A percentile compares a stretch with the other conserved stretches of the same genome.
Evolutionary conservation across 2,797 vertebrate species (phyloP).

Genomic region (Diglossa cyanea): DNA sequence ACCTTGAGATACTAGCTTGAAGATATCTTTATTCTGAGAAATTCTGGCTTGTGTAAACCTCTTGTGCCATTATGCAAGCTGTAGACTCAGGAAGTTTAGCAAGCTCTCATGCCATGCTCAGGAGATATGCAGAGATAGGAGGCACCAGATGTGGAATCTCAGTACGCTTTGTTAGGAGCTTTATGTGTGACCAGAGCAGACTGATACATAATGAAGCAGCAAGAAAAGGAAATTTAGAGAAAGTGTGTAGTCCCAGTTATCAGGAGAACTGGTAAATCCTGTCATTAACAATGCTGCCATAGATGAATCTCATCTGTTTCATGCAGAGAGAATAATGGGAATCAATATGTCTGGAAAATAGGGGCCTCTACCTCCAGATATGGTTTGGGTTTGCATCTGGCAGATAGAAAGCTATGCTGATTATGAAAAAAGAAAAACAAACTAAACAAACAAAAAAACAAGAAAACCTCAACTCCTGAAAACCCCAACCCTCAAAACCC

Average conservation of each 20-base stretch:
- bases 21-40: neutral
- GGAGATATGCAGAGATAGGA: neutral
- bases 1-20: neutral
- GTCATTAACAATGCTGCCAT: neutral
- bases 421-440: neutral
- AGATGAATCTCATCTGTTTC: neutral
- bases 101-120: neutral
- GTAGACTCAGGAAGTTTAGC: neutral
- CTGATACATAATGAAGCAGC: neutral
- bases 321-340: neutral
- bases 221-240: neutral
- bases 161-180: neutral
- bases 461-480: rapidly evolving
- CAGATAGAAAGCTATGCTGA: neutral
- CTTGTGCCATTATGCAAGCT: neutral
- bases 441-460: neutral
- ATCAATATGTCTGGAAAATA: neutral
- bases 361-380: neutral
- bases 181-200: neutral
- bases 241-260: neutral
- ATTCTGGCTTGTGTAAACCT: neutral
- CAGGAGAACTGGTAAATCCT: neutral
- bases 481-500: rapidly evolving
- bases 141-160: neutral
- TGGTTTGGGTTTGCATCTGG: neutral